Evolutionary conservation across 2,888 invertebrate species (phyloP).

Genomic region (Brachyptera putata): DNA sequence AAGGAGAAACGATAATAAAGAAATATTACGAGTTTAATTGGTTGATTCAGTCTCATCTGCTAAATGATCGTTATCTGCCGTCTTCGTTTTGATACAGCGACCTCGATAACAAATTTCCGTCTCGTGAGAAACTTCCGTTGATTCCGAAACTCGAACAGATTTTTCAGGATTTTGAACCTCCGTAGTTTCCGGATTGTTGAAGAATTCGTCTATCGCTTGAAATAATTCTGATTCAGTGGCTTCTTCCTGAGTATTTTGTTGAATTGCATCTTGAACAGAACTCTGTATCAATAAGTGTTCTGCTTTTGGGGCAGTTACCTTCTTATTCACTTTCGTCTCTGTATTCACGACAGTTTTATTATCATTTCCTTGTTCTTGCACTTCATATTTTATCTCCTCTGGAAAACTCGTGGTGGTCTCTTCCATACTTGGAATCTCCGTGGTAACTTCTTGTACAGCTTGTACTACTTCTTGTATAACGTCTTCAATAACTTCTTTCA

Average conservation of each 20-base stretch:
- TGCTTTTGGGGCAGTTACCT: constrained; percentile 6
- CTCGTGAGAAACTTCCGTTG: constrained; percentile 77
- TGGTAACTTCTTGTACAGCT: constrained; percentile 15
- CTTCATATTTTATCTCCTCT: no score
- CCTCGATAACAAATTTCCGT: constrained; percentile 86
- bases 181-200: not conserved
- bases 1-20: no score
- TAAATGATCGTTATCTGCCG: constrained; percentile 21
- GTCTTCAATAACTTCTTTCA: constrained; percentile 35
- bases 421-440: constrained; percentile 27
- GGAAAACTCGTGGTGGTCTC: not conserved
- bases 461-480: constrained; percentile 18
- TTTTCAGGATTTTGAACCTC: constrained; percentile 43
- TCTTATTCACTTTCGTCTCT: not conserved
- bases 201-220: constrained; percentile 19
- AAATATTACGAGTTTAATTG: no score
- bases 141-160: constrained; percentile 68
- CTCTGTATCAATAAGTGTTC: constrained; percentile 18
- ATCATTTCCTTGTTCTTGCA: no score
- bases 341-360: not conserved
- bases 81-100: constrained; percentile 67
- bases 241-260: constrained; percentile 1
- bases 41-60: constrained; percentile 8
- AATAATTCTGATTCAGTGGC: constrained; percentile 25
- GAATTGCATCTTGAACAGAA: constrained; percentile 10